Conservation (phyloP, 2,888 invertebrate genomes). For the Drosophila maculinotata region DNA sequence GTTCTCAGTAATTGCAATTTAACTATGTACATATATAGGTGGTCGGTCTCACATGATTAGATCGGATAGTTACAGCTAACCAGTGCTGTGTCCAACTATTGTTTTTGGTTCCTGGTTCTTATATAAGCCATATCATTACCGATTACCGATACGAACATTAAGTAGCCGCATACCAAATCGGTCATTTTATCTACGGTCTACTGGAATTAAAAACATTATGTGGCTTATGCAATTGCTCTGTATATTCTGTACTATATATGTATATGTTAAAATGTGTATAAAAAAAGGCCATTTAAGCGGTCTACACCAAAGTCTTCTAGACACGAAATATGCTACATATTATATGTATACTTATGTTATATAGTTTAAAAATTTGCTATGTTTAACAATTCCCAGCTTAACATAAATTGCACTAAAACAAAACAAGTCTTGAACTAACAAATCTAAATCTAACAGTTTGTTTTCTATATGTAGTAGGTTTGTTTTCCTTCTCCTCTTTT, state of each 20-base stretch:
- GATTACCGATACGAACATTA: background rate
- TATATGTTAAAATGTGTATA: conserved; percentile 26
- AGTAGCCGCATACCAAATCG: background rate
- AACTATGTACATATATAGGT: conserved; percentile 37
- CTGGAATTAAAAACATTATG: background rate
- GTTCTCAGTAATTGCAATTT: conserved; percentile 19
- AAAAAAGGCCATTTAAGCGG: conserved; percentile 28
- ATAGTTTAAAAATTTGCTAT: conserved; percentile 23
- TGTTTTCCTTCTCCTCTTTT: background rate
- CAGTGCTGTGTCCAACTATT: conserved; percentile 18
- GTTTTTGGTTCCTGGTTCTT: conserved; percentile 15
- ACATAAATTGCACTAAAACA: conserved; percentile 54
- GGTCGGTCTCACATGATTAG: conserved; percentile 44
- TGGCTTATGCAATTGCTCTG: conserved; percentile 1
- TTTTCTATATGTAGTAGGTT: conserved; percentile 1
- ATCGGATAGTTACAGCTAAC: conserved; percentile 15
- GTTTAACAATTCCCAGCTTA: conserved; percentile 32
- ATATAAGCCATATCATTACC: conserved; percentile 30
- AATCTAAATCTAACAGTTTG: conserved; percentile 33
- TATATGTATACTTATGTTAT: conserved; percentile 9
- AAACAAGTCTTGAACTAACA: conserved; percentile 52
- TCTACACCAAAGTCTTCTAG: conserved; percentile 35
- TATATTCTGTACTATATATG: background rate
- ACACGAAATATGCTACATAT: conserved; percentile 5
- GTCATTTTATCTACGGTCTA: conserved; percentile 6